These are phyloP conservation scores for Epinotia ramella DNA, from an alignment of 2,888 invertebrate genomes.

Conservation along the genomic window DNA sequence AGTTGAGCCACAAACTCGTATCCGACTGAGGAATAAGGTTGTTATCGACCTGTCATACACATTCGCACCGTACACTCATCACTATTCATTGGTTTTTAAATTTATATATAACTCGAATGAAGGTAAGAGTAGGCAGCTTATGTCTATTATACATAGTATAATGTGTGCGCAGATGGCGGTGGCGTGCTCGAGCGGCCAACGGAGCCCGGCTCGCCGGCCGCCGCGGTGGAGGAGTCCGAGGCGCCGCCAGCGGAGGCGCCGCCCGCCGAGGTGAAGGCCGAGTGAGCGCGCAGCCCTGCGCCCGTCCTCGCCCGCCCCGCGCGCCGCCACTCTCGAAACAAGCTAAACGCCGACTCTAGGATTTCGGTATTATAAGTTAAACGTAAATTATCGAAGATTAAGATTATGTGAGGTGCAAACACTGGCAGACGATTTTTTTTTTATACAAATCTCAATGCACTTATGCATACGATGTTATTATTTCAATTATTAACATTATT, in stretches of 20 bases:
- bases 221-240: constrained; percentile 59
- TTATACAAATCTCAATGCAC: constrained; percentile 45
- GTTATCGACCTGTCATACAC: no score
- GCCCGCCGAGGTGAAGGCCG: constrained; percentile 65
- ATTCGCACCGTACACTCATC: not conserved
- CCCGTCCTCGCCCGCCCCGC: constrained; percentile 43
- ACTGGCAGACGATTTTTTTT: constrained; percentile 41
- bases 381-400: constrained; percentile 82
- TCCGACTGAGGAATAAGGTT: no score
- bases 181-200: constrained; percentile 66
- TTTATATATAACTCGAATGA: constrained; percentile 5
- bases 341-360: constrained; percentile 62
- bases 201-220: constrained; percentile 60
- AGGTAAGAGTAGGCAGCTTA: constrained; percentile 36
- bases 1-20: no score
- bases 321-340: constrained; percentile 49
- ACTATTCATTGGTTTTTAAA: not conserved
- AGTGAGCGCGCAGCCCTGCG: constrained; percentile 56
- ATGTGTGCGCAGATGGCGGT: constrained; percentile 52
- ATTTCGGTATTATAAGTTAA: constrained; percentile 81
- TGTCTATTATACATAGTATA: constrained; percentile 40
- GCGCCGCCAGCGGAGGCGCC: constrained; percentile 62
- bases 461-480: constrained; percentile 42
- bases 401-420: constrained; percentile 59
- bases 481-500: constrained; percentile 37